Evolutionary conservation across 2,888 invertebrate genomes (phyloP).

Genomic region (Ectemnius lituratus): DNA sequence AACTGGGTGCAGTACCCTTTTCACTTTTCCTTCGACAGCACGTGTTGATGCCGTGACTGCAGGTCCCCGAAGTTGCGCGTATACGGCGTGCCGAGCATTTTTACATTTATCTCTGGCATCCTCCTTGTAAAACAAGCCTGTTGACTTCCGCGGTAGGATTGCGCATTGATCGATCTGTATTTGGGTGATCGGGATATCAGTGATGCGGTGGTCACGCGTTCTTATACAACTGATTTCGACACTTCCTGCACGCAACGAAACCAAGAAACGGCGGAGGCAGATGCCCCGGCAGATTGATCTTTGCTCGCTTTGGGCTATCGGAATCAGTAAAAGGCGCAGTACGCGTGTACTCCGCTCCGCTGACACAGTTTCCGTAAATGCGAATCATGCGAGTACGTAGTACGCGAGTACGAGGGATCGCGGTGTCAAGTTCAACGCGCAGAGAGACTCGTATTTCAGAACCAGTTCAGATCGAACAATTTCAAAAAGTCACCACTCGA

Average conservation of each 20-base stretch:
- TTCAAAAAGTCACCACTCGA: no score
- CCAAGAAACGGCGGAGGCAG: no score
- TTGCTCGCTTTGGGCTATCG: conserved; percentile 44
- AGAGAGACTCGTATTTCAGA: conserved; percentile 37
- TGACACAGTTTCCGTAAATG: conserved; percentile 29
- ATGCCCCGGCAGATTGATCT: conserved; percentile 40
- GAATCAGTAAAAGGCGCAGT: conserved; percentile 4
- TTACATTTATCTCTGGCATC: no score
- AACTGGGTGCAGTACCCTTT: conserved; percentile 7
- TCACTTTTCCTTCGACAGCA: conserved; percentile 14
- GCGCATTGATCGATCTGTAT: no score
- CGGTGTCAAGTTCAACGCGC: conserved; percentile 50
- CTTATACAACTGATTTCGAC: conserved; percentile 49
- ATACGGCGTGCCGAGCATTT: no score
- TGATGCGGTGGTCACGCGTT: conserved; percentile 20
- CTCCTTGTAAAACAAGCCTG: no score
- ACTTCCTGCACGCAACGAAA: conserved; percentile 21
- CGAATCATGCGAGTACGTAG: no score
- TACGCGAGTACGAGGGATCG: conserved; percentile 1
- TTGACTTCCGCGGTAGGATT: no score
- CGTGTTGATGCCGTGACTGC: no score
- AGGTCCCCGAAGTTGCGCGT: no score
- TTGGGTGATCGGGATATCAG: conserved; percentile 14
- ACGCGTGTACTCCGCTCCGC: conserved; percentile 1
- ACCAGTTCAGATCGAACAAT: conserved; percentile 14